Base-by-base conservation (phyloP, 2,888 invertebrate genomes). In the Coronaproctus castanopsis region DNA sequence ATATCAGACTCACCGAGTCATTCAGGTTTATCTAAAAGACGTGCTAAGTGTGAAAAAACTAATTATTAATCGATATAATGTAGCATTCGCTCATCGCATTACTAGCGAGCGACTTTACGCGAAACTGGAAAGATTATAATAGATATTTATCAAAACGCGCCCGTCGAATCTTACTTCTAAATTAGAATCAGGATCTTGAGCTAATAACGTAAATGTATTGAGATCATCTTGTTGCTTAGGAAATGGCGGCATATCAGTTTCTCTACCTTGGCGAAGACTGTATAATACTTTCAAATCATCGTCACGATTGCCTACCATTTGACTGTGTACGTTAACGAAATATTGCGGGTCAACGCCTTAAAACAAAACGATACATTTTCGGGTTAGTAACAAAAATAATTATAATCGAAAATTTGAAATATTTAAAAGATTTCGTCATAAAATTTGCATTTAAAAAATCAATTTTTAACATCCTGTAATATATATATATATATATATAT, bases 161-260 rank as follows among this genome's bases (percentile, higher is more conserved):
- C 78, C 3, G n/a, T 8, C n/a, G 3, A 22, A 49, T 21, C 50
- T 65, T 64, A 79, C 80, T 76, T 83, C 81, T 10, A 87, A 74
- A 1, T 86, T 86, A 19, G 85, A 85, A 66, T 84, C 83, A 51
- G 81, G 80, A 69, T 87, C 85, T 69, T 76, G 76, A 49, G 83
- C 78, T 52, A 85, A 73, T 62, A 87, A 73, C 19, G 85, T 85
- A 69, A 87, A 80, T 55, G 84, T 83, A 63, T 84, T 85, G 65
- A 81, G 81, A 71, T 87, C 86, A 22, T 81, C 79, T 69, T 85
- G 85, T 69, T 85, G 85, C 1, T 82, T 80, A 1, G 81, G 82
- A 68, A 82, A 83, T 50, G 83, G 76, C 51, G 80, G 63, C 73
- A 69, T 55, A 67, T 69, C 14, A 70, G 68, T 57, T 69, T 61